Percentiles rank a stretch among this genome's conserved stretches.
These are phyloP conservation scores for Eupleurogrammus muticus DNA, from an alignment of 2,797 vertebrate genomes.

Conservation along the genomic window DNA sequence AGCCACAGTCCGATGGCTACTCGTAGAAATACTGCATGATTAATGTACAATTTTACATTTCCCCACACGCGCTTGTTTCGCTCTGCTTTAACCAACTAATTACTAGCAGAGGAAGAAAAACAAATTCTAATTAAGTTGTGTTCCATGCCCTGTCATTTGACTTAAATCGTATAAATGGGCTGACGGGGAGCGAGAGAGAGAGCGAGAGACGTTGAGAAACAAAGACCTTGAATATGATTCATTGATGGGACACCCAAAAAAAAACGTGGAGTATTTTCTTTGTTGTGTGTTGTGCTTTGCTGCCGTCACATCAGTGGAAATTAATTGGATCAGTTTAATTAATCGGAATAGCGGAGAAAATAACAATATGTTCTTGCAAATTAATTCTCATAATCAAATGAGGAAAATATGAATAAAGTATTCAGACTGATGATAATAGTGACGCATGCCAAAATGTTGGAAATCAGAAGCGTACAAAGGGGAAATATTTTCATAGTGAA, in stretches of 20 bases:
- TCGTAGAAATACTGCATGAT: constrained; percentile 58
- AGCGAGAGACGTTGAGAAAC: not conserved
- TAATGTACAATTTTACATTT: constrained; percentile 79
- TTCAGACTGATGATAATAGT: not conserved
- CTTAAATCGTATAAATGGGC: constrained; percentile 41
- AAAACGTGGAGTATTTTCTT: not conserved
- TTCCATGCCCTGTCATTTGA: constrained; percentile 63
- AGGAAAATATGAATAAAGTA: constrained; percentile 4
- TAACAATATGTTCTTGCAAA: not conserved
- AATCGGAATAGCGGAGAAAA: constrained; percentile 1
- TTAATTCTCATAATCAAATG: not conserved
- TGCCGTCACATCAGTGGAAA: constrained; percentile 2
- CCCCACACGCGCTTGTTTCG: constrained; percentile 61
- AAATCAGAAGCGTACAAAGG: not conserved
- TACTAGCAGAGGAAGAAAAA: constrained; percentile 67
- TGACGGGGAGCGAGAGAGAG: constrained; percentile 18
- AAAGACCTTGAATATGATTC: constrained; percentile 27
- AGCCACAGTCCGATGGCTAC: constrained; percentile 37
- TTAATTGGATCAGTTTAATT: constrained; percentile 31
- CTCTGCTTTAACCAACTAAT: constrained; percentile 80
- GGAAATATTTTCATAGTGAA: not conserved
- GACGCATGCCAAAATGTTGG: not conserved
- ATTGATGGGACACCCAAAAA: not conserved
- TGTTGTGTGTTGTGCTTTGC: constrained; percentile 1
- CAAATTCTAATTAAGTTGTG: constrained; percentile 73